A percentile compares a stretch with the other conserved stretches of the same genome.
Conservation (phyloP, 2,888 invertebrate species). For the Luffia ferchaultella region DNA sequence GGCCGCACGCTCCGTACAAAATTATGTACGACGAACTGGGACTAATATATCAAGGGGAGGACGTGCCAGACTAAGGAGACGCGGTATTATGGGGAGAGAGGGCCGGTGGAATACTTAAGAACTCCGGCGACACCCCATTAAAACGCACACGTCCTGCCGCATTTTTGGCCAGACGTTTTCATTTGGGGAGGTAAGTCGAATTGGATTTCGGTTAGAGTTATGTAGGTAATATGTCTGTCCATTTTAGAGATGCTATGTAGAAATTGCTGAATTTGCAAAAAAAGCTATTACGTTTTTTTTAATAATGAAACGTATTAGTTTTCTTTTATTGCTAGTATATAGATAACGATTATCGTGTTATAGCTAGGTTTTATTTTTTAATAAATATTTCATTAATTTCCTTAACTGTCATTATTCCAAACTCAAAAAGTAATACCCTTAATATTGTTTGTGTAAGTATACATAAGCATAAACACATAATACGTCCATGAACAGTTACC, state of each 20-base stretch:
- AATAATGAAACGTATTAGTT: too few relatives aligned
- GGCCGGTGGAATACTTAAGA: conserved; percentile 62
- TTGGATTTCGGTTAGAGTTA: conserved; percentile 20
- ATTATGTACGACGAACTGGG: conserved; percentile 68
- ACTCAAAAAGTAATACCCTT: too few relatives aligned
- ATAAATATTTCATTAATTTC: too few relatives aligned
- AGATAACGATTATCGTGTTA: too few relatives aligned
- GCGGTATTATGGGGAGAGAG: conserved; percentile 59
- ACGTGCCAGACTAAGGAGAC: conserved; percentile 65
- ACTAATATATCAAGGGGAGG: conserved; percentile 66
- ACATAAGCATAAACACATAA: too few relatives aligned
- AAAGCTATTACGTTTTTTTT: too few relatives aligned
- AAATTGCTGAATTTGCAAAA: too few relatives aligned
- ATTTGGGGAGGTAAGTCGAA: conserved; percentile 38
- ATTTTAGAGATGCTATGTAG: too few relatives aligned
- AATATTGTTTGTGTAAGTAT: too few relatives aligned
- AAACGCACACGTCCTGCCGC: conserved; percentile 53
- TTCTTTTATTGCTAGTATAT: too few relatives aligned
- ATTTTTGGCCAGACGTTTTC: conserved; percentile 61
- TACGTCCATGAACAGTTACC: neutral
- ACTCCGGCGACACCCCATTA: conserved; percentile 65
- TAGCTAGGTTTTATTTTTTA: too few relatives aligned
- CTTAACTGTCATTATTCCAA: too few relatives aligned
- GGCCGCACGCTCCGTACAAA: conserved; percentile 31
- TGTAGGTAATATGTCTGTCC: neutral